phyloP scores from a whole-genome alignment of 2,113 vertebrate species.

The Thamnaconus septentrionalis region DNA sequence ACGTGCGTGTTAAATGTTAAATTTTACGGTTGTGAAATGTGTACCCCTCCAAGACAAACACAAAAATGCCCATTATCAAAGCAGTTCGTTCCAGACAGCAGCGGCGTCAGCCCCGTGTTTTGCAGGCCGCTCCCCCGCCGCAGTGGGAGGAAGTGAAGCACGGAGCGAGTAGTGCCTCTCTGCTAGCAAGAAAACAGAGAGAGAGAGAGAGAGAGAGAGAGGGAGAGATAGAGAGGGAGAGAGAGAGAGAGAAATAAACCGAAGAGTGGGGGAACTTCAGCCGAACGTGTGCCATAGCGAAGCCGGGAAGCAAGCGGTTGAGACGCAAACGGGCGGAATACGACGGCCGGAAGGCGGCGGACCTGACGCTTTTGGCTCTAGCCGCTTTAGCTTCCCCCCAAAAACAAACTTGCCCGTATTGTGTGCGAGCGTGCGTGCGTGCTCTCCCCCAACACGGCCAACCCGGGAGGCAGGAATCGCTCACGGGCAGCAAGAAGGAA shows the following conservation, averaged over 20 bases:
- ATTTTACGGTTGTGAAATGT: no score
- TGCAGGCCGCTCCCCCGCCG: conserved; percentile 48
- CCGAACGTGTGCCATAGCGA: conserved; percentile 18
- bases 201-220: neutral
- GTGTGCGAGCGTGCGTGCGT: no score
- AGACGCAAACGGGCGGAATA: neutral
- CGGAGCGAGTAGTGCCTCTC: conserved; percentile 35
- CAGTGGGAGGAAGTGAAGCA: conserved; percentile 72
- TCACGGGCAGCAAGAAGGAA: conserved; percentile 17
- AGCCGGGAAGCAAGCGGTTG: neutral
- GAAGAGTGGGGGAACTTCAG: neutral
- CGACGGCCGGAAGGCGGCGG: neutral
- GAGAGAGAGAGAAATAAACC: no score
- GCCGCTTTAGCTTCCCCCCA: neutral
- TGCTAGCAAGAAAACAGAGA: conserved; percentile 15
- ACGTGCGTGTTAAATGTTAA: no score
- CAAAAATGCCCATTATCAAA: no score
- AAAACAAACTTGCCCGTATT: neutral
- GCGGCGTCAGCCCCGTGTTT: conserved; percentile 49
- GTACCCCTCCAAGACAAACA: no score
- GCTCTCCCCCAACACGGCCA: conserved; percentile 11
- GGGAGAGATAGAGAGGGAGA: neutral
- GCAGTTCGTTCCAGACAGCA: conserved; percentile 21
- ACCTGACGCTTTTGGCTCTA: neutral
- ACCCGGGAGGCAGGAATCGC: conserved; percentile 23